Conservation (phyloP, 2,888 invertebrate genomes). For the Eupithecia subfuscata region DNA sequence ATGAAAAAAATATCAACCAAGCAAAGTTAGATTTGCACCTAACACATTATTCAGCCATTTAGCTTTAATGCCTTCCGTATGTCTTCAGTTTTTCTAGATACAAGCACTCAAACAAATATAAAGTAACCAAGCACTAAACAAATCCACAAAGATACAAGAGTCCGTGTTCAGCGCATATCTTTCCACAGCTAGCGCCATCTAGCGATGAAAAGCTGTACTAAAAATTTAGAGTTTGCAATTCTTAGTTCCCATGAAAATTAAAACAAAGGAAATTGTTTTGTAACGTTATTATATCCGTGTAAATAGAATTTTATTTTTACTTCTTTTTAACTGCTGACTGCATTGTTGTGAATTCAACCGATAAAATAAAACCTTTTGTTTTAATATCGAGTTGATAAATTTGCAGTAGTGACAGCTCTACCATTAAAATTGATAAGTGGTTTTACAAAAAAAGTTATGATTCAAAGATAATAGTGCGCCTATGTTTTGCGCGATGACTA, state of each 20-base stretch:
- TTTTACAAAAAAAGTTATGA: background rate
- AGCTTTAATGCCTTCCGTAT: background rate
- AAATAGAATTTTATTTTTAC: background rate
- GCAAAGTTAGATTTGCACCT: no score
- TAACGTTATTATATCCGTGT: background rate
- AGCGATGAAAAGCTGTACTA: conserved; percentile 66
- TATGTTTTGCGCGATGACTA: background rate
- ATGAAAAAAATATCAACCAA: no score
- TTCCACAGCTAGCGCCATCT: conserved; percentile 69
- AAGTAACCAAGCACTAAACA: background rate
- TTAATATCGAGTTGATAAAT: background rate
- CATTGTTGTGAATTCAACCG: background rate
- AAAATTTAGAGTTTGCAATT: conserved; percentile 39
- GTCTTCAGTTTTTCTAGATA: background rate
- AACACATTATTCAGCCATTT: background rate
- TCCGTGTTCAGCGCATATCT: background rate
- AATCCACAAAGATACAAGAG: background rate
- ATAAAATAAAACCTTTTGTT: background rate
- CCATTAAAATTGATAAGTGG: background rate
- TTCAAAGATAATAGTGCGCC: background rate
- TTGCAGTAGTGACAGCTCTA: background rate
- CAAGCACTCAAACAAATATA: no score
- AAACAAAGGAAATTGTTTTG: background rate
- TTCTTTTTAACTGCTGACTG: background rate
- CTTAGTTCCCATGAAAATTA: background rate